Conservation (phyloP, 2,113 vertebrate species). For the Pelmatolapia mariae region DNA sequence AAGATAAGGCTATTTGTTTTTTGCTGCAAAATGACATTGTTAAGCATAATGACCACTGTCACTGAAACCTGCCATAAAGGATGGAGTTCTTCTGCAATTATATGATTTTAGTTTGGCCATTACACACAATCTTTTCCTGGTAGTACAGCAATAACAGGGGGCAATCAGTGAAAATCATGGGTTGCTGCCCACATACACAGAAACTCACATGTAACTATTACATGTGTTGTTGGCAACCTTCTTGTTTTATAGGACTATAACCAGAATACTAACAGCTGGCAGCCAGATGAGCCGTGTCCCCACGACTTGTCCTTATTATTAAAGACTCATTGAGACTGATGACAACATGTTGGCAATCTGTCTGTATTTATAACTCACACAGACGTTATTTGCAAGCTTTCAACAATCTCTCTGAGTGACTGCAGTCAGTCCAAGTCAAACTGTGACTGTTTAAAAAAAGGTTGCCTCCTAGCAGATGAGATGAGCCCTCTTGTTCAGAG, state of each 20-base stretch:
- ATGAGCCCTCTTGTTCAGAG: rapidly evolving
- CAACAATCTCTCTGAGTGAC: not conserved
- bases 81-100: not conserved
- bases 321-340: not conserved
- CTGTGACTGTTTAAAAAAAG: not conserved
- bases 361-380: not conserved
- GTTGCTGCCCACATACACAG: not conserved
- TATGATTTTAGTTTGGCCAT: not conserved
- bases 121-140: not conserved
- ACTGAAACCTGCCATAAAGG: not conserved
- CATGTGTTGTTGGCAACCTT: not conserved
- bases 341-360: not conserved
- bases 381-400: not conserved
- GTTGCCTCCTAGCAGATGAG: not conserved
- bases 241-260: not conserved
- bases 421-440: not conserved
- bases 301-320: not conserved
- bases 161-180: not conserved
- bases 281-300: not conserved
- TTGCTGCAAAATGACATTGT: not conserved
- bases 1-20: not conserved
- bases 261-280: not conserved
- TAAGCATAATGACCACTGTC: not conserved
- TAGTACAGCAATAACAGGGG: not conserved
- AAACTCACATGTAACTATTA: not conserved